Conservation (phyloP, 2,888 invertebrate species). For the Pristionchus fissidentatus region DNA sequence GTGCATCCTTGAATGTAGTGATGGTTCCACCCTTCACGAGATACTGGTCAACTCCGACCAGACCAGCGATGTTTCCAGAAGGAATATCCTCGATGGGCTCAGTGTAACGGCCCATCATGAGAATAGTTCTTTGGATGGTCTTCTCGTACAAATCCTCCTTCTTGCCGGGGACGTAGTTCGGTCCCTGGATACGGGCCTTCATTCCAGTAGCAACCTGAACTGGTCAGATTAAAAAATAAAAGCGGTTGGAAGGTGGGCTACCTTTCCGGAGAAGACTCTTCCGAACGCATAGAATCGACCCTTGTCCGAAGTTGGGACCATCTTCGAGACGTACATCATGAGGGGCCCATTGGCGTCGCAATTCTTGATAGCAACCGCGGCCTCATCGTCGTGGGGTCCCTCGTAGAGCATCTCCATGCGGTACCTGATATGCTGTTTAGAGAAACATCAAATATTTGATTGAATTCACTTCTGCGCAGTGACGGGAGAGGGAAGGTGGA, state of each 20-base stretch:
- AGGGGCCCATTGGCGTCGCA: constrained; percentile 97
- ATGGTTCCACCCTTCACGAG: constrained; percentile 99
- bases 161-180: constrained; percentile 96
- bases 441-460: not conserved
- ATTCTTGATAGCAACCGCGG: constrained; percentile 85
- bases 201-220: constrained; percentile 77
- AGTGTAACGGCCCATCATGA: constrained; percentile 99
- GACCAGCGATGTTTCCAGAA: constrained; percentile 98
- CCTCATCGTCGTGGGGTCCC: constrained; percentile 96
- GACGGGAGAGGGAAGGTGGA: constrained; percentile 98
- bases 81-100: constrained; percentile 99
- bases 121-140: constrained; percentile 96
- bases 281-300: constrained; percentile 99
- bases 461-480: constrained; percentile 84
- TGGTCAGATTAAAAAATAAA: not conserved
- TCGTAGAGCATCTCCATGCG: constrained; percentile 99
- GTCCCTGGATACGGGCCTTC: constrained; percentile 96
- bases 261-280: constrained; percentile 97
- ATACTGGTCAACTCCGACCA: constrained; percentile 99
- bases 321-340: constrained; percentile 99
- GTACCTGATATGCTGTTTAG: constrained; percentile 82
- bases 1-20: constrained; percentile 97
- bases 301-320: constrained; percentile 99
- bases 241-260: constrained; percentile 73
- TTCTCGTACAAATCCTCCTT: constrained; percentile 99